Evolutionary conservation across 2,113 vertebrate species (phyloP), one percentile per base, ranked within the genome.

Genomic region (Alligator mississippiensis): DNA sequence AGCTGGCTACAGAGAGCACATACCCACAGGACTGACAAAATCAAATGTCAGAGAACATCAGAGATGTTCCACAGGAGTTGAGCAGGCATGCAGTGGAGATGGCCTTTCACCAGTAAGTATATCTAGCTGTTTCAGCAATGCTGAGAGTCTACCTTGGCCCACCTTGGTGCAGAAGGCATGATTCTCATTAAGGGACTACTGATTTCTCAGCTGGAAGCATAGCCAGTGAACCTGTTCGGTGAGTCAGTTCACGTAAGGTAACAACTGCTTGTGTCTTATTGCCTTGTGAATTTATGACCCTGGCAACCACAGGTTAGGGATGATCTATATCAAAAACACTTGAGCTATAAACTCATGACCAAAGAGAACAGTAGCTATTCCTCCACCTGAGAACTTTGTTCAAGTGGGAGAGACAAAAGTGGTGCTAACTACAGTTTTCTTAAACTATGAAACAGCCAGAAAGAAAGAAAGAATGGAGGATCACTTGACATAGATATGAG

Each of bases 261-360:
- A 97, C 98, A 98, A 97, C 98, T 98, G 98, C 97, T 97, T 96
- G 92, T 97, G 97, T 97, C 97, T 98, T 97, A 98, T 98, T 97
- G 98, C 97, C 94, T 90, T 97, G 97, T 97, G 97, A 97, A 98
- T 98, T 98, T 98, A 98, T 97, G 97, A 97, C 96, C 97, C 96
- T 98, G 96, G 97, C 97, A 97, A 97, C 95, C 96, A 96, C 94
- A 96, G 95, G 97, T 96, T 97, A 96, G 89, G 96, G 97, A 97
- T 97, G 96, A 90, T 58, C 95, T 68, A 85, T 81, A 6, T 47
- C 96, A 95, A 88, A 93, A 92, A 93, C 96, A 87, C 78, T 0
- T 27, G 96, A 95, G 95, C 91, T 68, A 87, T 94, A 90, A 97
- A 95, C 96, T 90, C 74, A 7, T 80, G 97, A 96, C 97, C 97